Base-by-base conservation (phyloP, 2,888 invertebrate genomes). In the Trypoxylon attenuatum region DNA sequence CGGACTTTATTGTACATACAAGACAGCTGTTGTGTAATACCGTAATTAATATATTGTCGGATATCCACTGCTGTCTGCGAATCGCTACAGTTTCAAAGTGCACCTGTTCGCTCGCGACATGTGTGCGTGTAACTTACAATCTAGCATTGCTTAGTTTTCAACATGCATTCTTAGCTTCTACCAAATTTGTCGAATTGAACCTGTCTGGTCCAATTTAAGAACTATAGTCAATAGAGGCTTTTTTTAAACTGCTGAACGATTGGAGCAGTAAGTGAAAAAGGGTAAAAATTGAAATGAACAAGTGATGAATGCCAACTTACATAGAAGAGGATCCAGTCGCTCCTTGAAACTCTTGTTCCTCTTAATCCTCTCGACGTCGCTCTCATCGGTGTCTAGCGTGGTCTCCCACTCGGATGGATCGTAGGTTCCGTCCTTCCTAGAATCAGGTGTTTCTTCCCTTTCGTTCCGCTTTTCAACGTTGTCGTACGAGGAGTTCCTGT, bases 281-380 rank as follows among this genome's bases (percentile, higher is more conserved):
- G n/a, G n/a, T n/a, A n/a, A n/a, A n/a, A n/a, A n/a, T n/a, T n/a
- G n/a, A n/a, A n/a, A n/a, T n/a, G n/a, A n/a, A n/a, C n/a, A n/a
- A n/a, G n/a, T n/a, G n/a, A n/a, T n/a, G 13, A 38, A 2, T 2
- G 10, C 0, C 21, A 16, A 77, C 77, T 91, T 84, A 93, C 93
- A 92, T 71, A 93, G 88, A 74, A 93, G 88, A n/a, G 93, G 93
- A 84, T 93, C 93, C 76, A 93, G 87, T 63, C 94, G 90, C 82
- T 95, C 94, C 79, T 93, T 91, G 87, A 94, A 94, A 82, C 94
- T 94, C 79, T 93, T 94, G 68, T 87, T 87, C 65, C 88, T 83
- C 46, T 87, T 86, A 58, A 87, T 78, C 60, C 83, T 79, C 63
- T 87, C 87, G 18, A 83, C 79, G 68, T 87, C 85, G 66, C 84